Evolutionary conservation across 2,797 vertebrate species (phyloP), one percentile per base, ranked within the genome.

Genomic region (Mycteria americana): DNA sequence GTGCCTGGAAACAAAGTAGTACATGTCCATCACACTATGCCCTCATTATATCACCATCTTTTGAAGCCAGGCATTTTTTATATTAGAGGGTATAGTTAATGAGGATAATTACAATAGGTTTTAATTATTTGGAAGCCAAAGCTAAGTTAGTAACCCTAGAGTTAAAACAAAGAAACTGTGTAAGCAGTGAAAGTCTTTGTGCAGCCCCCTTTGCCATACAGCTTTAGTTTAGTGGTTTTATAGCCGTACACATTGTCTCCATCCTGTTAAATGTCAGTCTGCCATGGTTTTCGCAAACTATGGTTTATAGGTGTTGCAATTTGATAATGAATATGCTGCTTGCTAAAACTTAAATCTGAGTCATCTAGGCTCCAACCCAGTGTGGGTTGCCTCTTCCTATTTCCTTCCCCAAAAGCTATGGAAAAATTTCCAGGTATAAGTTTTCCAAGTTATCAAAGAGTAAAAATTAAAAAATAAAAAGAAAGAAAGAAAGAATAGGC

Each of bases 1-100:
- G 81, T 85, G n/a, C 57, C 78, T 95, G 77, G 82, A 88, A 93
- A 77, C 25, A 93, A 95, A 96, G 68, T 64, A 81, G 53, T 68
- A 63, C 10, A 19, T 81, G 60, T 43, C 54, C 69, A n/a, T 93
- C 62, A 31, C 25, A 63, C 37, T 65, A 27, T n/a, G 37, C 18
- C 24, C 25, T 96, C 37, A 65, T 82, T 92, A 48, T 43, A n/a
- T 77, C 28, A 51, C 62, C 21, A 13, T 82, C 51, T 48, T 92
- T 92, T 92, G 85, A 88, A 92, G 76, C 13, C 27, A 17, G 54
- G 16, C 10, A 22, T 48, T 46, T 65, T 92, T 62, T 11, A 28
- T 64, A 48, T 94, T 92, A 81, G 22, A 83, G 8, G 8, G 9
- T 43, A 57, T 41, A 64, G 41, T 72, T 95, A 72, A 78, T 5